Percentiles rank a stretch among this genome's conserved stretches.
phyloP scores from a whole-genome alignment of 2,797 vertebrate genomes.

The Clarias platycephalus region DNA sequence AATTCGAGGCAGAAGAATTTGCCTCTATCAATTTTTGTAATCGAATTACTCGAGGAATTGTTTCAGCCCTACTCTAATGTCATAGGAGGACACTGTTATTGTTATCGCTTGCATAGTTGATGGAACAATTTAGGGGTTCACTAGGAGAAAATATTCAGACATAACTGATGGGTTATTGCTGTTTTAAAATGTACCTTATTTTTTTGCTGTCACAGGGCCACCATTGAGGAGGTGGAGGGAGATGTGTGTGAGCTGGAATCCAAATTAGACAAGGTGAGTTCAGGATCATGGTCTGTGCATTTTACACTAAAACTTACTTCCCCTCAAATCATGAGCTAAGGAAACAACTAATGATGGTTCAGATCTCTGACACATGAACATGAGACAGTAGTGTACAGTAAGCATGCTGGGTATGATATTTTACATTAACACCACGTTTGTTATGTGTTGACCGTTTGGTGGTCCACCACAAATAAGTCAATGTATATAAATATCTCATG shows the following conservation, averaged over 20 bases:
- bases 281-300: background rate
- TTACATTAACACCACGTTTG: background rate
- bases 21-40: no score
- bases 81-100: background rate
- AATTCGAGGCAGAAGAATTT: no score
- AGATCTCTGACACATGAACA: background rate
- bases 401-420: background rate
- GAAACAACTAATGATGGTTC: background rate
- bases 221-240: constrained; percentile 96
- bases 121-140: background rate
- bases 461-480: background rate
- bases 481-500: no score
- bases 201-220: constrained; percentile 76
- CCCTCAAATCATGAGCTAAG: background rate
- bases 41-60: no score
- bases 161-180: background rate
- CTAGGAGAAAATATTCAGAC: no score
- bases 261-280: constrained; percentile 92
- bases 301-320: background rate
- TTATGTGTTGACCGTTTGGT: no score
- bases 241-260: constrained; percentile 95
- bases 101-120: background rate
- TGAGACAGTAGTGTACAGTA: background rate
- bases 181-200: background rate
- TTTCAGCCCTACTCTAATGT: no score